phyloP scores from a whole-genome alignment of 2,888 invertebrate genomes.

The Sarcophaga rosellei region DNA sequence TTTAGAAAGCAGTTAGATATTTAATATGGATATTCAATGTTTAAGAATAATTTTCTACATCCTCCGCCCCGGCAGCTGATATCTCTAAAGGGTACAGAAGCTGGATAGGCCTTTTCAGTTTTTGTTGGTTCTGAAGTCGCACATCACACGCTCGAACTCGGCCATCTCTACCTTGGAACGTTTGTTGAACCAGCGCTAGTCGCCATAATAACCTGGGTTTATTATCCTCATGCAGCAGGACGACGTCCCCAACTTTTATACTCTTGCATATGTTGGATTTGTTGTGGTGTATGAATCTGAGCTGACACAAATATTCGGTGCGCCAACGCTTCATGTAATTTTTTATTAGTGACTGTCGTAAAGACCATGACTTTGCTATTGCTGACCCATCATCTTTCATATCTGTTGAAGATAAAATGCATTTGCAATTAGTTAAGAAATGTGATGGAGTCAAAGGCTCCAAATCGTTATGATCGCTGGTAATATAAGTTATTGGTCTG shows the following conservation, averaged over 20 bases:
- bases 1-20: neutral
- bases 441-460: constrained; percentile 41
- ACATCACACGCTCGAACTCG: constrained; percentile 56
- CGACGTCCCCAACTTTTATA: constrained; percentile 12
- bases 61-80: constrained; percentile 31
- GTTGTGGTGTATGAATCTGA: constrained; percentile 45
- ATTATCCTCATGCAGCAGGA: constrained; percentile 56
- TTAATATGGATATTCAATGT: neutral
- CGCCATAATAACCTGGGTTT: constrained; percentile 44
- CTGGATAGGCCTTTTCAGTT: constrained; percentile 53
- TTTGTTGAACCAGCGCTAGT: constrained; percentile 48
- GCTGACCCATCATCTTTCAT: constrained; percentile 29
- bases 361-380: constrained; percentile 22
- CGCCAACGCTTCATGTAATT: constrained; percentile 53
- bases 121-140: constrained; percentile 39
- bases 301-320: constrained; percentile 38
- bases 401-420: constrained; percentile 47
- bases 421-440: constrained; percentile 49
- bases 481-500: constrained; percentile 56
- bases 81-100: constrained; percentile 42
- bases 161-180: constrained; percentile 59
- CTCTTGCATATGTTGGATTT: neutral
- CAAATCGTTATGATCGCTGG: constrained; percentile 53
- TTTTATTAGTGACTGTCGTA: constrained; percentile 34
- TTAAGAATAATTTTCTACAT: constrained; percentile 23